Base-by-base conservation (phyloP, 2,113 vertebrate genomes). In the Halcyon malimbica region DNA sequence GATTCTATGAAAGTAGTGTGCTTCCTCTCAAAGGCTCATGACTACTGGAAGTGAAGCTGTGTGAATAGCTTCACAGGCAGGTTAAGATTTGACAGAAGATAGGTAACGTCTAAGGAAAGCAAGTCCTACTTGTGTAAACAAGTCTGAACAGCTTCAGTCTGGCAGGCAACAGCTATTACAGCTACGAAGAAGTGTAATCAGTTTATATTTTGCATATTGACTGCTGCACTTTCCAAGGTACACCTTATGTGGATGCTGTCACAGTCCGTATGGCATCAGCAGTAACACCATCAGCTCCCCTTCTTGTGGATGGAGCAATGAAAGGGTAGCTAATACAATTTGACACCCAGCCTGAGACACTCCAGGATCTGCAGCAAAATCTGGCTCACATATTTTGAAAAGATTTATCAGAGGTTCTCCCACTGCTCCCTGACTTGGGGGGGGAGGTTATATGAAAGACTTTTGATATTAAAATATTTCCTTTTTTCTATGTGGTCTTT, bases 401-500 rank as follows among this genome's bases (percentile, higher is more conserved):
- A 92, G 50, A 46, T 76, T 95, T 81, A 87, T 44, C 59, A 84
- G 89, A 87, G 78, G 33, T 85, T 94, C 70, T 81, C 16, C 37
- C 62, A 44, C 17, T 2, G 1, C 24, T 70, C 20, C 31, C 19
- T 62, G n/a, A 82, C 46, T 84, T 51, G 6, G 50, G 50, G 21
- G 26, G 24, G 35, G 23, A 3, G 60, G n/a, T 35, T 94, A 94
- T 95, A 78, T 92, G 85, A 95, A 96, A 92, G 69, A 51, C 78
- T 94, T 93, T 95, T 89, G 92, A 92, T 96, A 94, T 94, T 97
- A 92, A 96, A 97, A 93, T 91, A 94, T 96, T 95, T 95, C 78
- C 67, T 94, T 69, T 94, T 94, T 96, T 91, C 94, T 92, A 76
- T 87, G 77, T 69, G 62, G 81, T 89, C 87, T 95, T 96, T 94